Percentiles rank a stretch among this genome's conserved stretches.
phyloP scores from a whole-genome alignment of 2,113 vertebrate species.

The Pygoscelis antarcticus region DNA sequence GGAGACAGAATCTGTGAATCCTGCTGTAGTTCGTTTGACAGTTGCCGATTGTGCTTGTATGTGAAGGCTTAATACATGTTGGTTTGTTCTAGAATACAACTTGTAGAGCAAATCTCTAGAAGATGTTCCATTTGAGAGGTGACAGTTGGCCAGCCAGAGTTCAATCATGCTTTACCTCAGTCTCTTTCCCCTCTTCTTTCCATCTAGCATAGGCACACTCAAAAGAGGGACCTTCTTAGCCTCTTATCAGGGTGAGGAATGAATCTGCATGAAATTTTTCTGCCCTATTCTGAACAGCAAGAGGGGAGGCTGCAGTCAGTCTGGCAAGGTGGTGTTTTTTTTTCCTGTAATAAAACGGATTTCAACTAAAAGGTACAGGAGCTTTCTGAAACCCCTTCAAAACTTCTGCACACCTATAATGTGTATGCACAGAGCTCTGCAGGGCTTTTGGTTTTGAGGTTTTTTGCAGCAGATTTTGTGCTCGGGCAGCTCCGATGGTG shows the following conservation, averaged over 20 bases:
- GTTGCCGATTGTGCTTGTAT: not conserved
- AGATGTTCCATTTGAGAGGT: not conserved
- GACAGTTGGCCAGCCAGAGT: not conserved
- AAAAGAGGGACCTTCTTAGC: not conserved
- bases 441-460: not conserved
- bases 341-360: not conserved
- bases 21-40: not conserved
- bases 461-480: not conserved
- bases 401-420: not conserved
- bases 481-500: not conserved
- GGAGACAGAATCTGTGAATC: not conserved
- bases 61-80: not conserved
- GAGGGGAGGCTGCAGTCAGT: not conserved
- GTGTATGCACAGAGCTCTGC: not conserved
- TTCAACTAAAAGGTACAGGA: not conserved
- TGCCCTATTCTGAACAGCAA: not conserved
- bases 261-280: too few species aligned
- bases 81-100: not conserved
- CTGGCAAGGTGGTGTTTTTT: not conserved
- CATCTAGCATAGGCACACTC: not conserved
- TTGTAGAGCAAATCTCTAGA: not conserved
- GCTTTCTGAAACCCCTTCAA: not conserved
- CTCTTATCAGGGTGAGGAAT: not conserved
- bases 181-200: not conserved
- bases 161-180: not conserved